These are phyloP conservation scores for Excalfactoria chinensis DNA, from an alignment of 2,113 vertebrate species.

Conservation along the genomic window DNA sequence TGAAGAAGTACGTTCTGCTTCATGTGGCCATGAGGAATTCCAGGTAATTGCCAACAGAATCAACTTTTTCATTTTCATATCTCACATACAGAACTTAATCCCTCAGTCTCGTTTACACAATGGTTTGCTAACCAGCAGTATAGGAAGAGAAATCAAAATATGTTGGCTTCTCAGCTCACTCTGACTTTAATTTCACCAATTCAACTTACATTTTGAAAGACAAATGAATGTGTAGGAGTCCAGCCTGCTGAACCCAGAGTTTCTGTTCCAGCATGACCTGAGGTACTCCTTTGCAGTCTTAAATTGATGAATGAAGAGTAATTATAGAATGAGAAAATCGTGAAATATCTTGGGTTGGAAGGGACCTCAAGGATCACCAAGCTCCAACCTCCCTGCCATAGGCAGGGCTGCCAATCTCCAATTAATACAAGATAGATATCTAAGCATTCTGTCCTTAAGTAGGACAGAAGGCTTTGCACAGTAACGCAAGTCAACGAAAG, in stretches of 20 bases:
- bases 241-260: not conserved
- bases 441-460: no score
- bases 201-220: not conserved
- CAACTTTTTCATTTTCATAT: not conserved
- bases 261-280: not conserved
- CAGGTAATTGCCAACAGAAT: not conserved
- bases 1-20: not conserved
- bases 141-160: not conserved
- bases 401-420: no score
- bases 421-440: no score
- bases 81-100: not conserved
- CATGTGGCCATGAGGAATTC: not conserved
- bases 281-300: not conserved
- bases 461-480: not conserved
- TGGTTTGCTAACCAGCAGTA: not conserved
- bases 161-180: not conserved
- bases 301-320: not conserved
- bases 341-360: no score
- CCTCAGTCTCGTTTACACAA: not conserved
- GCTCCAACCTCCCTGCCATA: no score
- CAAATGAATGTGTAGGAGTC: not conserved
- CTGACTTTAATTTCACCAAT: not conserved
- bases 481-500: not conserved
- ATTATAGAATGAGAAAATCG: no score
- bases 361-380: no score